Percentiles rank a stretch among this genome's conserved stretches.
phyloP scores from a whole-genome alignment of 2,797 vertebrate species.

The Nannoperca obscura region DNA sequence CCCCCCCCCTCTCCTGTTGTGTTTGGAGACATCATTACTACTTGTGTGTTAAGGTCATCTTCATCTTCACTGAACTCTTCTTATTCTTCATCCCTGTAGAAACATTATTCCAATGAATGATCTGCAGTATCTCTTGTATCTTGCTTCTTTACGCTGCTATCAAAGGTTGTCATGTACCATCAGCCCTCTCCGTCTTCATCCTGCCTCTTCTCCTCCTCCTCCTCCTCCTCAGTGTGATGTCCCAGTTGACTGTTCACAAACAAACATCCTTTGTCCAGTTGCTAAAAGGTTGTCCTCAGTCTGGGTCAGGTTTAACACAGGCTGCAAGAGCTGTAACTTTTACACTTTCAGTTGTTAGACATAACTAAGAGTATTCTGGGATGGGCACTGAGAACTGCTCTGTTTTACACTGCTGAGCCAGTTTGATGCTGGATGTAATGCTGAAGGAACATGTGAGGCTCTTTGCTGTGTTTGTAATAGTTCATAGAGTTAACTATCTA shows the following conservation, averaged over 20 bases:
- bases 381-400: background rate
- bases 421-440: background rate
- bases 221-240: slow-evolving; percentile 26
- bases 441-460: background rate
- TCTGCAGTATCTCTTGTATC: background rate
- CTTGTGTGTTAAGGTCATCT: background rate
- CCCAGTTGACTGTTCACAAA: slow-evolving; percentile 13
- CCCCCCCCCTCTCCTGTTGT: background rate
- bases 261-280: slow-evolving; percentile 22
- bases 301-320: background rate
- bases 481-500: too few relatives aligned
- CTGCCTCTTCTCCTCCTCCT: background rate
- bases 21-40: background rate
- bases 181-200: background rate
- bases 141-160: background rate
- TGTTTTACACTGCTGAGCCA: too few relatives aligned
- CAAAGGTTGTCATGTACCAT: background rate
- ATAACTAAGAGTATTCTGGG: background rate
- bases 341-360: background rate
- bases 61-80: background rate
- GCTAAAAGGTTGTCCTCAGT: slow-evolving; percentile 49
- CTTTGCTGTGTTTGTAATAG: background rate
- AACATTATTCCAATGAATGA: background rate
- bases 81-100: background rate
- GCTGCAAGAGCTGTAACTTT: background rate